Base-by-base conservation (phyloP, 1,140 invertebrate species). In the Telenomus remus region DNA sequence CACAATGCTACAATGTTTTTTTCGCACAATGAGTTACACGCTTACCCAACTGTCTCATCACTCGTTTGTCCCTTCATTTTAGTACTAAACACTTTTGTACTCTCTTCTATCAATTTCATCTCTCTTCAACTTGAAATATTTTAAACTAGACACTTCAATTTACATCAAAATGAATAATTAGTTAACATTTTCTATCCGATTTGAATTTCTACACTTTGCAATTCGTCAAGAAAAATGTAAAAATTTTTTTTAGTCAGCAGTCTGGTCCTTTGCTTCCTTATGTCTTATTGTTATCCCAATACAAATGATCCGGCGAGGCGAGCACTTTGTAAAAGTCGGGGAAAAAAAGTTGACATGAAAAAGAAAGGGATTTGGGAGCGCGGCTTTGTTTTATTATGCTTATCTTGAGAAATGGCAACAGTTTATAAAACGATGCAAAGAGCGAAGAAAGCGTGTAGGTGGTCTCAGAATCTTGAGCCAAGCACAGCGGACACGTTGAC, bases 401-500 rank as follows among this genome's bases (percentile, higher is more conserved):
- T 84, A 84, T 83, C 83, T 81, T 83, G 82, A 84, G 82, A 83
- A 82, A 84, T 80, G 81, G 73, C 72, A 78, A 79, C 71, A 83
- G 81, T 83, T 85, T 82, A 82, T 82, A 80, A 84, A 84, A 81
- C 78, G 81, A 85, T 84, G 82, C 78, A 79, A 63, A 74, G 76
- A 80, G 76, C 76, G 59, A 77, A 66, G 64, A 54, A 72, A 56
- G 80, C 81, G 83, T 80, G 85, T 87, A 87, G 85, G 85, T 86
- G 84, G 85, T 86, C 79, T 77, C 77, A 76, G 77, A 75, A 76
- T 72, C 70, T 65, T 75, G 79, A 75, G 80, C 79, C 76, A 14
- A 60, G 79, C 84, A 83, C 82, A 85, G 80, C 74, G 68, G 79
- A 82, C 80, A 81, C 84, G 81, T 85, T 86, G 85, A 86, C 85